Conservation (phyloP, 2,888 invertebrate species). For the Ferrisia virgata region DNA sequence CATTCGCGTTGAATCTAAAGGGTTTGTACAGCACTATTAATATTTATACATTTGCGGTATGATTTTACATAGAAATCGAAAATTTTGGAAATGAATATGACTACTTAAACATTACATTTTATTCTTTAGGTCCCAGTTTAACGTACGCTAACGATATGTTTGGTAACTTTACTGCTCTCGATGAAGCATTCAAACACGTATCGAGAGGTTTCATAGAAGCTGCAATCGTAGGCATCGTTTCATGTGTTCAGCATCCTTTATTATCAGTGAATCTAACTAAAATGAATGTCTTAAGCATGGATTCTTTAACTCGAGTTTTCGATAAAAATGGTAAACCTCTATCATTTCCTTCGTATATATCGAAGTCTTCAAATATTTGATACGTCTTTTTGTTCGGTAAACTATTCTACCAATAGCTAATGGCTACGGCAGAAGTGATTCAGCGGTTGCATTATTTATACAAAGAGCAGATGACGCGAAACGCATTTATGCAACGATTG, state of each 20-base stretch:
- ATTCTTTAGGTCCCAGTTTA: constrained; percentile 57
- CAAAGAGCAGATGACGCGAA: constrained; percentile 54
- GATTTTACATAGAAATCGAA: too few relatives aligned
- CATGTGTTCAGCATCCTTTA: constrained; percentile 60
- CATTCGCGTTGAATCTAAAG: constrained; percentile 61
- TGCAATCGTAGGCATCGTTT: constrained; percentile 60
- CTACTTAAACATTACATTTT: background rate
- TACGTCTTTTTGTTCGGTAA: background rate
- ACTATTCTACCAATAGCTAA: constrained; percentile 50
- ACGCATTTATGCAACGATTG: constrained; percentile 56
- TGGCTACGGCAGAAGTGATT: constrained; percentile 56
- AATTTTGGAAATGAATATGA: too few relatives aligned
- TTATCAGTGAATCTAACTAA: constrained; percentile 63
- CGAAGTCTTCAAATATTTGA: background rate
- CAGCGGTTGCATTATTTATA: constrained; percentile 53
- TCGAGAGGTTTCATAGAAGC: constrained; percentile 55
- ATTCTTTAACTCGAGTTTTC: constrained; percentile 28
- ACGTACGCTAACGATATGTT: constrained; percentile 66
- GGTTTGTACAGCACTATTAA: too few relatives aligned
- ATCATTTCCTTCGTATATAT: too few relatives aligned
- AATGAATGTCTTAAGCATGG: constrained; percentile 54
- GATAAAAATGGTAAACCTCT: constrained; percentile 38
- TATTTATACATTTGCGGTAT: too few relatives aligned
- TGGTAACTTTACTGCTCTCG: constrained; percentile 62
- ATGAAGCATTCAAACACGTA: constrained; percentile 56